phyloP scores from a whole-genome alignment of 2,113 vertebrate species.

The Indicator indicator region DNA sequence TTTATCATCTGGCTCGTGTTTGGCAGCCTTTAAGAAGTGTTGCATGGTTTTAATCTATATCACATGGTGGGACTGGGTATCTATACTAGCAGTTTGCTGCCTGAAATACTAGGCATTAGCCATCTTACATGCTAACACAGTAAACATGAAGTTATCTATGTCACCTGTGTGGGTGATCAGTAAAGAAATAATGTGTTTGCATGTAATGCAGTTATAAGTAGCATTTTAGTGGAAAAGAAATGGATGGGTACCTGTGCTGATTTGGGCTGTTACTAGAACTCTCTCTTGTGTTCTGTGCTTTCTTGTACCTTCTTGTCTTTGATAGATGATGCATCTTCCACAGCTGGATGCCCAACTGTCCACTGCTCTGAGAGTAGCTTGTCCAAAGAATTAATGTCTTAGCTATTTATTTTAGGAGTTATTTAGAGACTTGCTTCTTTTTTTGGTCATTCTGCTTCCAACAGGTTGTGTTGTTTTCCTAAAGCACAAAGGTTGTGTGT shows the following conservation, averaged over 20 bases:
- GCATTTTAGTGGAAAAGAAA: not conserved
- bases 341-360: not conserved
- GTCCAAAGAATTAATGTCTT: not conserved
- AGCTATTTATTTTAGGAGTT: not conserved
- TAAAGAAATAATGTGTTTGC: not conserved
- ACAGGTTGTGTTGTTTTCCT: not conserved
- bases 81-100: not conserved
- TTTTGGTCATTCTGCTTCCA: not conserved
- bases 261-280: not conserved
- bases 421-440: not conserved
- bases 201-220: not conserved
- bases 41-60: not conserved
- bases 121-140: not conserved
- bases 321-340: not conserved
- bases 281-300: not conserved
- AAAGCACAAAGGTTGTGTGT: not conserved
- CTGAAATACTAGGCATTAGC: not conserved
- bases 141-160: not conserved
- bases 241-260: not conserved
- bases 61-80: not conserved
- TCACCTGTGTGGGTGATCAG: not conserved
- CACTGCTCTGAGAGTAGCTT: not conserved
- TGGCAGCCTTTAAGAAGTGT: not conserved
- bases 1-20: fast-evolving
- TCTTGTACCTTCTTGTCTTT: not conserved